Evolutionary conservation across 2,888 invertebrate species (phyloP), one percentile per base, ranked within the genome.

Genomic region (Sphaerophoria rueppellii): DNA sequence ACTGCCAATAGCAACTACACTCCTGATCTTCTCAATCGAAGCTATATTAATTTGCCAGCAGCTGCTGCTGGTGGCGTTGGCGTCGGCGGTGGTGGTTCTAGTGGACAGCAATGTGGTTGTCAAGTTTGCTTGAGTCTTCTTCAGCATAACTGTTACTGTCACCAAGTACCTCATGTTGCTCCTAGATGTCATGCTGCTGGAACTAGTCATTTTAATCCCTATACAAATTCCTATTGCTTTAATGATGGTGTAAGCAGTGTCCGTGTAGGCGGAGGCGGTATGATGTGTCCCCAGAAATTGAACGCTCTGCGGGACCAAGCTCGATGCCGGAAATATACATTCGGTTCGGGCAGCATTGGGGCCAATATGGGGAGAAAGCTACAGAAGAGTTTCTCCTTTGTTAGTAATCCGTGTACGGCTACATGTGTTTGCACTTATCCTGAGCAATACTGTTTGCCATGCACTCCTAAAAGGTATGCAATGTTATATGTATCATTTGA

Each of bases 351-450:
- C 67, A 91, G 90, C 87, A 89, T 90, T 24, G 90, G 90, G 0
- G 89, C 89, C 77, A 88, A 90, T 14, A 90, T 90, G 88, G 91
- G 91, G 61, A 90, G 90, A n/a, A 90, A 90, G 0, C 75, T 92
- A 58, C 91, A 91, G 82, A 90, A 91, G 35, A 92, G 92, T 82
- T 89, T 92, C 55, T 92, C 92, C 52, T 92, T 92, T 82, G 91
- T 91, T 71, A 90, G 91, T 88, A 89, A 91, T 87, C 89, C 91
- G 77, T 89, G 91, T 88, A 89, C 89, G 83, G 89, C 89, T 48
- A 90, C 89, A 46, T 88, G 90, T 82, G 88, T 88, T 55, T 90
- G 90, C 81, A 89, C 87, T 48, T 91, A 89, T 76, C 90, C 90
- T 57, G 89, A 90, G 65, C 85, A 81, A 55, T 85, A 65, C 7